phyloP scores from a whole-genome alignment of 2,113 vertebrate species.

The Pseudopipra pipra region DNA sequence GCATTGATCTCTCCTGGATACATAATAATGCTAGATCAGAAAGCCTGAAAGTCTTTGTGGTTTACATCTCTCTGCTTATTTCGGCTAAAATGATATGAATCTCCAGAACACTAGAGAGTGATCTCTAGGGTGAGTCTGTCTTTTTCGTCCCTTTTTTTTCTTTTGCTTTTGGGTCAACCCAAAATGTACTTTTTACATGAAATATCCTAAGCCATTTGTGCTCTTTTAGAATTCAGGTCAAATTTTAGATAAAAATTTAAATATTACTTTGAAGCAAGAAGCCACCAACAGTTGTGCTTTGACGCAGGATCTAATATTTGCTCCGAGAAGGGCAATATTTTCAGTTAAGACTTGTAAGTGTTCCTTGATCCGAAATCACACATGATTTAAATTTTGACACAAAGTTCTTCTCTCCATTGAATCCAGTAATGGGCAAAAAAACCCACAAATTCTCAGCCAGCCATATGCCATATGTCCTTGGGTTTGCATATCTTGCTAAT shows the following conservation, averaged over 20 bases:
- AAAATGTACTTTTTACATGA: not conserved
- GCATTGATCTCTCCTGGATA: slow-evolving; percentile 33
- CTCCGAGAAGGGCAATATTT: not conserved
- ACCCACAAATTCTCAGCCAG: not conserved
- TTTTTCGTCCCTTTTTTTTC: not conserved
- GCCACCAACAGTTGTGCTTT: not conserved
- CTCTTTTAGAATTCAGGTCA: not conserved
- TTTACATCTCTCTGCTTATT: slow-evolving; percentile 19
- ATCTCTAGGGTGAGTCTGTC: not conserved
- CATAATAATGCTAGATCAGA: slow-evolving; percentile 26
- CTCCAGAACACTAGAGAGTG: not conserved
- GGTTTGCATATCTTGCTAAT: not conserved
- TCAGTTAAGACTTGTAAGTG: not conserved
- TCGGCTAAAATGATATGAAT: not conserved
- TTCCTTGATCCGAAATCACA: not conserved
- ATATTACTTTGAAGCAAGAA: not conserved
- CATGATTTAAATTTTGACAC: not conserved
- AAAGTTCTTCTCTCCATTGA: not conserved
- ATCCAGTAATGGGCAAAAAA: not conserved
- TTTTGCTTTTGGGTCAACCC: not conserved
- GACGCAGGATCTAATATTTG: not conserved
- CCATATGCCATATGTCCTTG: not conserved
- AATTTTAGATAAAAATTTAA: not conserved
- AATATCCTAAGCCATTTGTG: not conserved
- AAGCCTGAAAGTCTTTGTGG: slow-evolving; percentile 27